Evolutionary conservation across 2,113 vertebrate genomes (phyloP).

Genomic region (Etheostoma spectabile): DNA sequence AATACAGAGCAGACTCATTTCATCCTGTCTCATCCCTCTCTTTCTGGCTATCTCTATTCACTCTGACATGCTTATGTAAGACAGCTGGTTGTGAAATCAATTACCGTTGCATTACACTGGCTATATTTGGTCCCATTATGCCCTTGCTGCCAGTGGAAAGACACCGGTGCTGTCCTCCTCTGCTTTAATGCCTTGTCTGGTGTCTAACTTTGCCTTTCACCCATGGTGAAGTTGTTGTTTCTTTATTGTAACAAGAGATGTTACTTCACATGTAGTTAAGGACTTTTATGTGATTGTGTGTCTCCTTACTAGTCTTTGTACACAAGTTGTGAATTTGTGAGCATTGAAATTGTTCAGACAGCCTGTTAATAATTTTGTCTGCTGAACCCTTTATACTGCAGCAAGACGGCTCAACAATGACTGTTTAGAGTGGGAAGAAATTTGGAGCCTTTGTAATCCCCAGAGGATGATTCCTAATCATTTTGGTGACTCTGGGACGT

Average conservation of each 20-base stretch:
- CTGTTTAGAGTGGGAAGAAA: background rate
- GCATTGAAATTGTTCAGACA: background rate
- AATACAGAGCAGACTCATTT: too few relatives aligned
- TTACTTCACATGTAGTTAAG: background rate
- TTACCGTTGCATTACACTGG: slow-evolving; percentile 46
- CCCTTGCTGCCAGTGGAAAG: slow-evolving; percentile 40
- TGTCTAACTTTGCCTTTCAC: background rate
- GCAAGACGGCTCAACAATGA: background rate
- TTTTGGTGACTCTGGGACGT: background rate
- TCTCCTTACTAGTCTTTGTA: background rate
- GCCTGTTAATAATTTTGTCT: background rate
- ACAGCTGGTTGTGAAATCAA: slow-evolving; percentile 67
- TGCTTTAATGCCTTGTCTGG: background rate
- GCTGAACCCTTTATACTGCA: background rate
- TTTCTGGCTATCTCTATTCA: slow-evolving; percentile 32
- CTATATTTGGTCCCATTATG: slow-evolving; percentile 61
- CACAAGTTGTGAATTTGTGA: background rate
- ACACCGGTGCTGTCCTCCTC: background rate
- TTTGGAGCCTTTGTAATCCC: too few relatives aligned
- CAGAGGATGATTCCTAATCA: background rate
- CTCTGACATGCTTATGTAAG: slow-evolving; percentile 61
- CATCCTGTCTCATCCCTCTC: slow-evolving; percentile 4
- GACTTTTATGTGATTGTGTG: background rate
- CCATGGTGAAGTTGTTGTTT: background rate
- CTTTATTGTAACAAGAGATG: background rate